Evolutionary conservation across 2,888 invertebrate genomes (phyloP).

Genomic region (Hypomecis punctinalis): DNA sequence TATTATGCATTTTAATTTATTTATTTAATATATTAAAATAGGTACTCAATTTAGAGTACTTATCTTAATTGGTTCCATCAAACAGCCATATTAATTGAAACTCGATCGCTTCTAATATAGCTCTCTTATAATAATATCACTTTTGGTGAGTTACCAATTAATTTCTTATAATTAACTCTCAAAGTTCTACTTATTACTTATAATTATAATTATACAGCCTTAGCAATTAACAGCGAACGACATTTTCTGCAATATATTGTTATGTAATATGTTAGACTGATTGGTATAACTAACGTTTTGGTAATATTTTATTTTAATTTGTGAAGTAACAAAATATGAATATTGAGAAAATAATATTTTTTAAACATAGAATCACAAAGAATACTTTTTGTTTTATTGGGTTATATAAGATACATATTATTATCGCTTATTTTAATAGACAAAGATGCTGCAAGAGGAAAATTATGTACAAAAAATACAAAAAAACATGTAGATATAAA

Average conservation of each 20-base stretch:
- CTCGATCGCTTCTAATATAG: constrained; percentile 51
- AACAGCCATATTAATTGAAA: constrained; percentile 59
- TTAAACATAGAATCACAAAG: too few relatives aligned
- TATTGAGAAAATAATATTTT: too few relatives aligned
- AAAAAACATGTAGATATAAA: too few relatives aligned
- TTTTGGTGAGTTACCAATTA: constrained; percentile 54
- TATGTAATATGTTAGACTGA: too few relatives aligned
- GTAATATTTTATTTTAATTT: too few relatives aligned
- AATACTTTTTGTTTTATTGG: too few relatives aligned
- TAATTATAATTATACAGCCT: constrained; percentile 1
- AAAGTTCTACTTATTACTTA: constrained; percentile 8
- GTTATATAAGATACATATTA: too few relatives aligned
- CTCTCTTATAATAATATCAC: constrained; percentile 70
- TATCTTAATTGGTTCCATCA: constrained; percentile 65
- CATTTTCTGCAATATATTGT: background rate
- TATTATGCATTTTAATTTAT: constrained; percentile 2
- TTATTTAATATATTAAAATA: constrained; percentile 30
- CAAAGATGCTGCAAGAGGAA: too few relatives aligned
- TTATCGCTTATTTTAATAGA: too few relatives aligned
- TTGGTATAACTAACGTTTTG: too few relatives aligned
- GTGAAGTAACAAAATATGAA: too few relatives aligned
- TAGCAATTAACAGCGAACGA: constrained; percentile 9
- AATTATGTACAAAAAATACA: too few relatives aligned
- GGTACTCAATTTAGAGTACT: constrained; percentile 43
- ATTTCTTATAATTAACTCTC: constrained; percentile 35